Percentiles rank a stretch among this genome's conserved stretches.
These are phyloP conservation scores for Artemia sp. DNA, from an alignment of 2,888 invertebrate genomes.

Conservation along the genomic window DNA sequence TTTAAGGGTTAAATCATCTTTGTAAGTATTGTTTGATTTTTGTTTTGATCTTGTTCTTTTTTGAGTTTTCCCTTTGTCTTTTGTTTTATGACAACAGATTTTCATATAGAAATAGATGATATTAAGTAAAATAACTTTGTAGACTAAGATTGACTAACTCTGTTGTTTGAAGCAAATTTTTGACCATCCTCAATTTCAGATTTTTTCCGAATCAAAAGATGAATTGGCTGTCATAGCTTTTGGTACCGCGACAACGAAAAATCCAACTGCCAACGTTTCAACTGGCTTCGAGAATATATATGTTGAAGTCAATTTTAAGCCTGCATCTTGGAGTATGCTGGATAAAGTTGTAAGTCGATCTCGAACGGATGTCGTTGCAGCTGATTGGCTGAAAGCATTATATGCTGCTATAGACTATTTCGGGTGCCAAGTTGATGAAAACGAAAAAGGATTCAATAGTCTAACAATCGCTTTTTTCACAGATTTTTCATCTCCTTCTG, in stretches of 20 bases:
- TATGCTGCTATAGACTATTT: conserved; percentile 3
- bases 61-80: neutral
- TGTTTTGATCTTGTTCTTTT: neutral
- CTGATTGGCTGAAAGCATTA: conserved; percentile 3
- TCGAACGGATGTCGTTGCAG: neutral
- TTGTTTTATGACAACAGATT: too few species aligned
- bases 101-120: too few species aligned
- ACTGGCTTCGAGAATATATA: neutral
- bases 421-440: neutral
- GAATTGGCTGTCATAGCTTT: conserved; percentile 8
- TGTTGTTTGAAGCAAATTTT: too few species aligned
- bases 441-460: neutral
- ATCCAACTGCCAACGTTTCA: conserved; percentile 1
- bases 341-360: neutral
- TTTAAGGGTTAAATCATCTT: too few species aligned
- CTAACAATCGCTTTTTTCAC: neutral
- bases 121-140: too few species aligned
- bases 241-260: conserved; percentile 1
- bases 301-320: neutral
- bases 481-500: neutral
- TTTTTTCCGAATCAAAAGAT: conserved; percentile 5
- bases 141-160: neutral
- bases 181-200: neutral
- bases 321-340: neutral
- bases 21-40: too few species aligned